These are phyloP conservation scores for Daubentonia madagascariensis DNA, from an alignment of 2,113 vertebrate genomes.

Conservation along the genomic window DNA sequence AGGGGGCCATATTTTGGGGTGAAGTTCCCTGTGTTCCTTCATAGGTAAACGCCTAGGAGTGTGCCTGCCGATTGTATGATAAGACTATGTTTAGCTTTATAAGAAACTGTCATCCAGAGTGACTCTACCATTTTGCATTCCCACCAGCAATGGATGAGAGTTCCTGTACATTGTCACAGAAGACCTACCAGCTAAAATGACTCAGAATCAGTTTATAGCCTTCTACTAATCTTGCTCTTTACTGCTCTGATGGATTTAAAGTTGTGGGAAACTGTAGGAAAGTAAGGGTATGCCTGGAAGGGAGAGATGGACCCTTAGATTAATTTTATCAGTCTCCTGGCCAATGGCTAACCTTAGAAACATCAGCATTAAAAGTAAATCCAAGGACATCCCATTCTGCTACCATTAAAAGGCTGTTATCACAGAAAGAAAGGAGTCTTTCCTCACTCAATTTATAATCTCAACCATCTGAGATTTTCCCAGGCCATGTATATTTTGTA, in stretches of 20 bases:
- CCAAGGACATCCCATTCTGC: not conserved
- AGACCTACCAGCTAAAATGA: not conserved
- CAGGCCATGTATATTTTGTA: not conserved
- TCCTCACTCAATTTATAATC: not conserved
- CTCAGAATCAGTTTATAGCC: conserved; percentile 15
- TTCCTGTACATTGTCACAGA: not conserved
- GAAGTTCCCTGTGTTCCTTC: not conserved
- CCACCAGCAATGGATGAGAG: not conserved
- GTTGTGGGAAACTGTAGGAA: not conserved
- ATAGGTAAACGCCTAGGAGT: not conserved
- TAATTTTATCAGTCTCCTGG: not conserved
- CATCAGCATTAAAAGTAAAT: not conserved
- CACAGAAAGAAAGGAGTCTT: not conserved
- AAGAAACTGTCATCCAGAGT: not conserved
- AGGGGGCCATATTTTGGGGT: not conserved
- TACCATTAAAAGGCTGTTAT: not conserved
- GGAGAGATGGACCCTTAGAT: not conserved
- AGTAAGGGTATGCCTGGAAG: conserved; percentile 4
- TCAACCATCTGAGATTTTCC: not conserved
- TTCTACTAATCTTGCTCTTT: conserved; percentile 7
- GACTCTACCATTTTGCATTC: not conserved
- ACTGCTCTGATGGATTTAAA: not conserved
- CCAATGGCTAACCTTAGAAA: not conserved
- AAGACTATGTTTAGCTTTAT: not conserved
- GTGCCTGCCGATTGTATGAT: not conserved